Conservation (phyloP, 2,888 invertebrate genomes). For the Drosophila diplacantha region DNA sequence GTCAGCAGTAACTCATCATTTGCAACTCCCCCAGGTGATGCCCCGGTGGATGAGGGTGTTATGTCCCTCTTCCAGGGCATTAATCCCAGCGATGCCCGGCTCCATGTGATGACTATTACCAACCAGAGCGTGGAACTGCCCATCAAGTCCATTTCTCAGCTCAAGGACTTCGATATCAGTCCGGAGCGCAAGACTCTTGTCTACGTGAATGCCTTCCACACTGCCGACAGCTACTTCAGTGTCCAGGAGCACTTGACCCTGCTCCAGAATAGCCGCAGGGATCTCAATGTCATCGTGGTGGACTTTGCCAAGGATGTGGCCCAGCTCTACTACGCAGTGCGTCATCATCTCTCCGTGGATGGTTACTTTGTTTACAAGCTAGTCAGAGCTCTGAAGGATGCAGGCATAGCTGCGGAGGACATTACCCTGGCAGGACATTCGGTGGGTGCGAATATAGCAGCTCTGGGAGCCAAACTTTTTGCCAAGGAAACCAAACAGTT, state of each 20-base stretch:
- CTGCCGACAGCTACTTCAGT: constrained; percentile 68
- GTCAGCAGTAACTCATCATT: too few relatives aligned
- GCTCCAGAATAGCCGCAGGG: constrained; percentile 64
- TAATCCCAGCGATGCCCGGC: constrained; percentile 71
- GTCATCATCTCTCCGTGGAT: constrained; percentile 68
- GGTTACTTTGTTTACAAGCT: constrained; percentile 70
- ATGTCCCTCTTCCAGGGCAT: constrained; percentile 71
- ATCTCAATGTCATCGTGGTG: constrained; percentile 71
- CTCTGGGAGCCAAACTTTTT: constrained; percentile 66
- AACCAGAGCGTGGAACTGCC: constrained; percentile 72
- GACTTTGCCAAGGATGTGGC: constrained; percentile 69
- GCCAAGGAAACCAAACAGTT: constrained; percentile 47
- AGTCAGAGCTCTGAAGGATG: constrained; percentile 50
- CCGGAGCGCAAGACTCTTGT: constrained; percentile 66
- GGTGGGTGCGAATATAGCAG: constrained; percentile 75
- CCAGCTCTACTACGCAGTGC: constrained; percentile 73
- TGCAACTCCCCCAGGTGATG: constrained; percentile 55
- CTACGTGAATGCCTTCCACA: constrained; percentile 72
- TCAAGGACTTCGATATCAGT: constrained; percentile 71
- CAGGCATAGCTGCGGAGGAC: constrained; percentile 55
- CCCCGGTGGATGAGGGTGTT: constrained; percentile 73
- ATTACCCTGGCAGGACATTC: constrained; percentile 73
- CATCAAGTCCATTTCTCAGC: constrained; percentile 67
- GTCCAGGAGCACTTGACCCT: constrained; percentile 68
- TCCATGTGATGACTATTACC: constrained; percentile 69